Conservation (phyloP, 53 echinoderm and acorn worm species). For the Patiria pectinifera region DNA sequence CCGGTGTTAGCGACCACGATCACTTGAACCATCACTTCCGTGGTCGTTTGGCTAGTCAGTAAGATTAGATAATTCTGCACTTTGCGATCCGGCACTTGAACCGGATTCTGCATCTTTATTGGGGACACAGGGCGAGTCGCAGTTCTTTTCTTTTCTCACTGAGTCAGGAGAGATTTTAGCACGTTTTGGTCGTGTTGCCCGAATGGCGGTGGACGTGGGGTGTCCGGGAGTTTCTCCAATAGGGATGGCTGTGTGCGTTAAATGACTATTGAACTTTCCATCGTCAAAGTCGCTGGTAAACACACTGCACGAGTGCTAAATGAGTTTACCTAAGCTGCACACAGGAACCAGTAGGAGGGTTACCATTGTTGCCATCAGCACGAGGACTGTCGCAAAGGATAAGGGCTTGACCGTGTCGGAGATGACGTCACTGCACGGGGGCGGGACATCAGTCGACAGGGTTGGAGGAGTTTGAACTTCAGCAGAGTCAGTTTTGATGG, state of each 20-base stretch:
- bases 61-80: no score
- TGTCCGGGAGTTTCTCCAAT: neutral
- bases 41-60: no score
- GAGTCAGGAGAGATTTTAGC: neutral
- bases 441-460: no score
- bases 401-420: neutral
- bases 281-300: no score
- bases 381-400: neutral
- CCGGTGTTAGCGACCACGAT: neutral
- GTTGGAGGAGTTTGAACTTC: neutral
- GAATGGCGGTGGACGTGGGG: neutral
- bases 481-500: neutral
- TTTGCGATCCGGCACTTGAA: no score
- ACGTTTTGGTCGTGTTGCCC: no score
- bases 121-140: no score
- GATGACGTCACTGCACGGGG: no score
- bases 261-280: no score
- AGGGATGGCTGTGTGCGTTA: conserved; percentile 7
- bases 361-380: conserved; percentile 27
- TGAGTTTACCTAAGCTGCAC: neutral
- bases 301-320: neutral
- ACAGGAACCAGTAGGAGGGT: neutral
- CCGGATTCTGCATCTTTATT: no score
- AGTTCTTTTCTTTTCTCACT: neutral
- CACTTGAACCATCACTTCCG: no score